Percentiles rank a stretch among this genome's conserved stretches.
Evolutionary conservation across 2,888 invertebrate species (phyloP).

Genomic region (Agrotis ipsilon): DNA sequence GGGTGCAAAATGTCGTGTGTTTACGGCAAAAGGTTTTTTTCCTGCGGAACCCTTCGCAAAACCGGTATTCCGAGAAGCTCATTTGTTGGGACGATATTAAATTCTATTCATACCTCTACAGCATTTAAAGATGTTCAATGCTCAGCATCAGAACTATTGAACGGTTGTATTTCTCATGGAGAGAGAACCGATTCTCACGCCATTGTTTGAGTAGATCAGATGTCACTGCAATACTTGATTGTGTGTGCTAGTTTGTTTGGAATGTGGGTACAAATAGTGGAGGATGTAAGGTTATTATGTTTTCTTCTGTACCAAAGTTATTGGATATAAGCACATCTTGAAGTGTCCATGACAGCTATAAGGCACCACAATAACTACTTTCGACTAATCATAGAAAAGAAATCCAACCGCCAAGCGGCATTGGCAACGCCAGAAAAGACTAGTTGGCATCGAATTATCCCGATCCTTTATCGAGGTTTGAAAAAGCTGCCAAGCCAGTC

Average conservation of each 20-base stretch:
- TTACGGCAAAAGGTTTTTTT: not conserved
- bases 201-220: slow-evolving; percentile 52
- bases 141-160: slow-evolving; percentile 41
- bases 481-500: no score
- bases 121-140: slow-evolving; percentile 51
- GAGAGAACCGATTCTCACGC: slow-evolving; percentile 67
- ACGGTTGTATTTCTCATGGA: slow-evolving; percentile 52
- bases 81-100: slow-evolving; percentile 59
- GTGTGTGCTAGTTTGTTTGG: slow-evolving; percentile 40
- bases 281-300: not conserved
- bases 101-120: slow-evolving; percentile 57
- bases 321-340: no score
- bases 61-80: slow-evolving; percentile 31
- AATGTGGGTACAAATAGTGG: slow-evolving; percentile 14
- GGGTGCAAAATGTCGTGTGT: no score
- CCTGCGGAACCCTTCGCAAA: slow-evolving; percentile 36
- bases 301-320: not conserved
- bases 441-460: no score
- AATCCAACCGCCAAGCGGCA: no score
- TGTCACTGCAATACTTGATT: slow-evolving; percentile 64
- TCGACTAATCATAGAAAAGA: no score
- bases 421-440: no score
- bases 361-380: no score
- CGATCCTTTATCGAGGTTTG: no score
- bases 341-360: no score